phyloP scores from a whole-genome alignment of 2,113 vertebrate species.

The Uria lomvia region DNA sequence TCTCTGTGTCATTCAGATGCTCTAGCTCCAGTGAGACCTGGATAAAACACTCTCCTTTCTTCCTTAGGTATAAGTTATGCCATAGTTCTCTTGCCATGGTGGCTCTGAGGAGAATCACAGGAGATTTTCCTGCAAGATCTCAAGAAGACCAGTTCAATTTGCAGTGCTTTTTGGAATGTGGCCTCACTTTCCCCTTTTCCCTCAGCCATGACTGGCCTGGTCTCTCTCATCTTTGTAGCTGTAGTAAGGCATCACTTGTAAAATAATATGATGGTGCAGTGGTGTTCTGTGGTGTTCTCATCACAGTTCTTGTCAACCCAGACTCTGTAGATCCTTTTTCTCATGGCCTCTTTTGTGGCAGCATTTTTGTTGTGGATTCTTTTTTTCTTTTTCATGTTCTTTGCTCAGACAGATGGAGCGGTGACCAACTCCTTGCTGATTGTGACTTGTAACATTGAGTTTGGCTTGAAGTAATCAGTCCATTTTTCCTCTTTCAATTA shows the following conservation, averaged over 20 bases:
- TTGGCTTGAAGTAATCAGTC: background rate
- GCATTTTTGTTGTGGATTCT: background rate
- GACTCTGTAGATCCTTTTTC: background rate
- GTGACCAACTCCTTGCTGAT: background rate
- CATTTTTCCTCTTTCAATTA: background rate
- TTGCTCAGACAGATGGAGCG: background rate
- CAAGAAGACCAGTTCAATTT: background rate
- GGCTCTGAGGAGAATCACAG: background rate
- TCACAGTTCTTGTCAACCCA: background rate
- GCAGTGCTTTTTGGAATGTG: background rate
- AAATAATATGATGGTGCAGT: background rate
- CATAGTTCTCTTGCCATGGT: background rate
- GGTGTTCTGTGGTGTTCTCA: background rate
- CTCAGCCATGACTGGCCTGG: background rate
- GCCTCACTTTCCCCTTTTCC: background rate
- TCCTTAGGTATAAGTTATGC: background rate
- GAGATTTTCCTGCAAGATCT: background rate
- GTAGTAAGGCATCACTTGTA: background rate
- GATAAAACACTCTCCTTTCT: background rate
- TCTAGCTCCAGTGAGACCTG: background rate
- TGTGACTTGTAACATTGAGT: background rate
- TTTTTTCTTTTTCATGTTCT: background rate
- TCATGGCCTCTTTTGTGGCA: background rate
- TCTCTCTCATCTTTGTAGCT: background rate
- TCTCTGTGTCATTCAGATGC: background rate